Conservation (phyloP, 2,113 vertebrate species). For the Mesitornis unicolor region DNA sequence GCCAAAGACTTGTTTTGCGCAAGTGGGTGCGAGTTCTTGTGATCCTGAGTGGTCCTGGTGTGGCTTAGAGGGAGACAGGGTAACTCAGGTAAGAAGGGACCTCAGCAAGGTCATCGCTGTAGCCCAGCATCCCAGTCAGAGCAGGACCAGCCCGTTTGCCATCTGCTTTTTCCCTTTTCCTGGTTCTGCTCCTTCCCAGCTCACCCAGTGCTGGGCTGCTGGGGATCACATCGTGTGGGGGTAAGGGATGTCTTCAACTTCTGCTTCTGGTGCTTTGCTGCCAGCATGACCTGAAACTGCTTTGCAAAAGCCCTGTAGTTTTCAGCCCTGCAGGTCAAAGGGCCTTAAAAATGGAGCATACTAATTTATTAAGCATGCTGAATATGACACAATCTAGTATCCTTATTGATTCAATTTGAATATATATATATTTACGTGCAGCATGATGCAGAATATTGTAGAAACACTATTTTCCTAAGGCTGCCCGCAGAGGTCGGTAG, state of each 20-base stretch:
- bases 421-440: neutral
- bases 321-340: neutral
- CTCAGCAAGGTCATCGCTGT: neutral
- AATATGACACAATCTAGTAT: neutral
- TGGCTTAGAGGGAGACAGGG: neutral
- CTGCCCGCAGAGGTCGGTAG: neutral
- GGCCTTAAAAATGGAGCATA: neutral
- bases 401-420: neutral
- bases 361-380: neutral
- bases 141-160: neutral
- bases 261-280: accelerated
- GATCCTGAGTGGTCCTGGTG: neutral
- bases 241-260: neutral
- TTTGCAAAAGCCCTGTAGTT: neutral
- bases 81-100: neutral
- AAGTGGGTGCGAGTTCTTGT: neutral
- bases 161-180: neutral
- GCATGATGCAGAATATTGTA: neutral
- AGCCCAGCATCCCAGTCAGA: neutral
- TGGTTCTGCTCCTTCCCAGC: neutral
- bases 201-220: neutral
- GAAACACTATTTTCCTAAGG: neutral
- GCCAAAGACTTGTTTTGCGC: neutral
- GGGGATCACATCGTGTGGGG: accelerated
- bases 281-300: neutral